Conservation (phyloP, 2,113 vertebrate genomes). For the Oncorhynchus tshawytscha region DNA sequence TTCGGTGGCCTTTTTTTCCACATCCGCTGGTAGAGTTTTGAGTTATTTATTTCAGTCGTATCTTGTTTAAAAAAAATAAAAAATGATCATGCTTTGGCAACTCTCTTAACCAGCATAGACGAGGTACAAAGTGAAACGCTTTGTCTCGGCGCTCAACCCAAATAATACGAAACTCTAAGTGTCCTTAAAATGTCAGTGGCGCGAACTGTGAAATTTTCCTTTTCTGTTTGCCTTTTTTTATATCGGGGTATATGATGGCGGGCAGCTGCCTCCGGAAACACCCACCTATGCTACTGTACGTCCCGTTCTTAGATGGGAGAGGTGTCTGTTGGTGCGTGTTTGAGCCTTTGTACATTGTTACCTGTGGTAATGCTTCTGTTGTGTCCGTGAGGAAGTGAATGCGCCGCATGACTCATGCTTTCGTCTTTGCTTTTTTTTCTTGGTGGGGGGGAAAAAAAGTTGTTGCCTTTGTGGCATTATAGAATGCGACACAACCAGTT, state of each 20-base stretch:
- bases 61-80: background rate
- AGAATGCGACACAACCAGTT: slow-evolving; percentile 59
- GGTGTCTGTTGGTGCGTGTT: background rate
- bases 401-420: slow-evolving; percentile 34
- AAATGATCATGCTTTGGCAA: slow-evolving; percentile 46
- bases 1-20: slow-evolving; percentile 68
- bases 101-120: slow-evolving; percentile 65
- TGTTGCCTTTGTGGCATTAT: slow-evolving; percentile 47
- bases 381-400: slow-evolving; percentile 39
- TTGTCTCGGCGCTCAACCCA: slow-evolving; percentile 47
- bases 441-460: slow-evolving; percentile 8
- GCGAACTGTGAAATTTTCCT: slow-evolving; percentile 40
- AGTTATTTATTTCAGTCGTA: slow-evolving; percentile 64
- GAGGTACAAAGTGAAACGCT: slow-evolving; percentile 56
- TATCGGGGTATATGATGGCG: slow-evolving; percentile 41
- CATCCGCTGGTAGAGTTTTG: slow-evolving; percentile 66
- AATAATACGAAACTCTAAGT: slow-evolving; percentile 76
- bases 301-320: slow-evolving; percentile 33
- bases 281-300: slow-evolving; percentile 26
- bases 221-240: slow-evolving; percentile 39
- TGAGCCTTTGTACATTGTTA: slow-evolving; percentile 34
- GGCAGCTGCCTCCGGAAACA: slow-evolving; percentile 15
- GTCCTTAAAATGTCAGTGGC: slow-evolving; percentile 71
- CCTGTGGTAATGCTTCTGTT: slow-evolving; percentile 20
- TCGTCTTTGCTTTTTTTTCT: slow-evolving; percentile 40